Evolutionary conservation across 1,140 invertebrate species (phyloP).

Genomic region (Diuraphis noxia): DNA sequence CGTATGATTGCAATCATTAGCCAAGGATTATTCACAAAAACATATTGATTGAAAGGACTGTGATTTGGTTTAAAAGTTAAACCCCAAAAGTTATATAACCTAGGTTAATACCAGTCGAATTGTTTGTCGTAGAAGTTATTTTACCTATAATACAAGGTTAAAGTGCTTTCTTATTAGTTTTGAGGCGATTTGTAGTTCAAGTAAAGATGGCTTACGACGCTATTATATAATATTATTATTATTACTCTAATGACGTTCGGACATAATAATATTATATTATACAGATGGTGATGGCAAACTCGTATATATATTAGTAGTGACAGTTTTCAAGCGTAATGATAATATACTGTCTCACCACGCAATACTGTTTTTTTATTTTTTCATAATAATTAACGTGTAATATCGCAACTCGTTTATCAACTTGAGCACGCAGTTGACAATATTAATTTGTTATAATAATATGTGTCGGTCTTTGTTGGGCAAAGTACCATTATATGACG

Average conservation of each 20-base stretch:
- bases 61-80: background rate
- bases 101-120: background rate
- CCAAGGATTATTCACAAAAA: background rate
- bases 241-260: background rate
- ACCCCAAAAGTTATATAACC: background rate
- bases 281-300: too few relatives aligned
- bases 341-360: background rate
- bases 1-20: background rate
- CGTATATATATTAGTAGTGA: background rate
- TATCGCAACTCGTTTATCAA: background rate
- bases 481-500: background rate
- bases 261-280: background rate
- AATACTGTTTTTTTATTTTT: background rate
- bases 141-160: background rate
- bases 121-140: background rate
- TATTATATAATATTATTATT: background rate
- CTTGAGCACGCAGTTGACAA: background rate
- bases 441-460: background rate
- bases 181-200: background rate
- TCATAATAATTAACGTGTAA: background rate
- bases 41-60: background rate
- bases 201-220: background rate
- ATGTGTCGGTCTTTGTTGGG: background rate
- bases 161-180: background rate
- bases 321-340: background rate